Conservation (phyloP, 2,888 invertebrate genomes). For the Zygogramma bicolorata region DNA sequence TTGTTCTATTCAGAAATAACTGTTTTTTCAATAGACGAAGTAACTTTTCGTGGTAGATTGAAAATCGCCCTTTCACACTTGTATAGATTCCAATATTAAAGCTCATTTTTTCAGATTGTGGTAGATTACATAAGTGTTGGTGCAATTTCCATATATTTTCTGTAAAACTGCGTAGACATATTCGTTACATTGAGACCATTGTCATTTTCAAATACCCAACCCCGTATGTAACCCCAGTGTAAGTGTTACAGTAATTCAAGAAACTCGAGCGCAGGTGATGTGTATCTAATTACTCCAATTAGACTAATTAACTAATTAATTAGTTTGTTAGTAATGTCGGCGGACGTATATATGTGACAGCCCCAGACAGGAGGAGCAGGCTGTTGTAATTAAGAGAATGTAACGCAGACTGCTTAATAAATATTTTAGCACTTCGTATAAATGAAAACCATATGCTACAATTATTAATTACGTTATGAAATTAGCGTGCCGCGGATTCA, state of each 20-base stretch:
- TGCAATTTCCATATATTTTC: too few species aligned
- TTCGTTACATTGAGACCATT: too few species aligned
- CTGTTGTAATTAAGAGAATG: constrained; percentile 59
- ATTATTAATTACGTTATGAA: constrained; percentile 55
- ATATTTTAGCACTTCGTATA: constrained; percentile 55
- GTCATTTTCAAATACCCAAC: too few species aligned
- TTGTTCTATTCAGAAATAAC: too few species aligned
- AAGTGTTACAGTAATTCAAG: constrained; percentile 17
- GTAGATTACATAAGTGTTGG: too few species aligned
- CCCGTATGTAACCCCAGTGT: too few species aligned
- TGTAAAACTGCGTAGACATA: too few species aligned
- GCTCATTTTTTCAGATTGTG: too few species aligned
- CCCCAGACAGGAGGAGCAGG: constrained; percentile 36
- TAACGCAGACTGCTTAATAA: constrained; percentile 47
- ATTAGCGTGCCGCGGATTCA: constrained; percentile 47
- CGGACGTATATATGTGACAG: constrained; percentile 52
- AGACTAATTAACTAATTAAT: constrained; percentile 66
- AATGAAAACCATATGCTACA: constrained; percentile 57
- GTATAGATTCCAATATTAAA: too few species aligned
- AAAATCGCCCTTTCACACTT: too few species aligned
- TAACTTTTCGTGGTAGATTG: too few species aligned
- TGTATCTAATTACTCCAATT: constrained; percentile 62
- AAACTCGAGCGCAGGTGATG: constrained; percentile 37
- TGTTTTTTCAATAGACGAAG: too few species aligned
- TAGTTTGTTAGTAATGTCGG: constrained; percentile 59